phyloP scores from a whole-genome alignment of 2,113 vertebrate genomes.

The Helogale parvula region DNA sequence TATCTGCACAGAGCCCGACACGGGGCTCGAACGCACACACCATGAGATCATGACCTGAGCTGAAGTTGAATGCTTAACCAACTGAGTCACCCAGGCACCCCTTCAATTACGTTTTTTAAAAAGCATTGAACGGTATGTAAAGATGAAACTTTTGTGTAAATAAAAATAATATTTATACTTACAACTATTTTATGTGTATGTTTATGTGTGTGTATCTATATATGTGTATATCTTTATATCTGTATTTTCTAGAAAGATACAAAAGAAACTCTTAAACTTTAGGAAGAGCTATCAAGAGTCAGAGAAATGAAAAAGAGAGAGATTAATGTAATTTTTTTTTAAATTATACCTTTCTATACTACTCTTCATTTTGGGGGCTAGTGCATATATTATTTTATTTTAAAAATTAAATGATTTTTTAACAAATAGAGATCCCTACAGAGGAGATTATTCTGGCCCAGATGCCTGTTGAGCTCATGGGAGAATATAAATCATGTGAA shows the following conservation, averaged over 20 bases:
- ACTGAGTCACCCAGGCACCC: too few relatives aligned
- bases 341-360: neutral
- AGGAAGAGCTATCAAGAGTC: neutral
- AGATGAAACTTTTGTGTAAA: constrained; percentile 8
- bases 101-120: neutral
- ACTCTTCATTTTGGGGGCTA: neutral
- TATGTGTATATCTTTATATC: neutral
- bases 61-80: too few relatives aligned
- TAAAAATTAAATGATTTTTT: neutral
- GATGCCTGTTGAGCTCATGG: neutral
- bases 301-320: neutral
- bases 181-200: neutral
- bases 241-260: neutral
- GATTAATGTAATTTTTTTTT: constrained; percentile 6
- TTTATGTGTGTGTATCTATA: neutral
- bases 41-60: too few relatives aligned
- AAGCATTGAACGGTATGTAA: neutral
- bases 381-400: neutral
- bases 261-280: constrained; percentile 30
- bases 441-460: neutral
- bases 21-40: too few relatives aligned
- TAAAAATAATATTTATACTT: constrained; percentile 3
- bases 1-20: too few relatives aligned
- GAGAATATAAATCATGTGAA: neutral
- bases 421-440: neutral